These are phyloP conservation scores for Dendrocopos noguchii DNA, from an alignment of 2,113 vertebrate species.

Conservation along the genomic window DNA sequence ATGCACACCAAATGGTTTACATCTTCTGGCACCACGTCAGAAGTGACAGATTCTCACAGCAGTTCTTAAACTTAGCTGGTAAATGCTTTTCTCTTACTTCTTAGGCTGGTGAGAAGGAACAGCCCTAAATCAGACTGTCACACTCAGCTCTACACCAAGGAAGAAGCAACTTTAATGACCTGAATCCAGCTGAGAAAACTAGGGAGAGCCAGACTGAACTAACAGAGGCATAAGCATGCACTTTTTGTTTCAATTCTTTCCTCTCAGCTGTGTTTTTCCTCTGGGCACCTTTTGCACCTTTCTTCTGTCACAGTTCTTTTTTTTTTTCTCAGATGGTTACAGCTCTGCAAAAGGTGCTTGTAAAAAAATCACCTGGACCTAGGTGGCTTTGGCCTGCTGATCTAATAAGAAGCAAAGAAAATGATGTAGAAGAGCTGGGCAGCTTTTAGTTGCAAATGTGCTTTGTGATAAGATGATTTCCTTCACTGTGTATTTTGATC, in stretches of 20 bases:
- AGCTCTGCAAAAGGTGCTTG: background rate
- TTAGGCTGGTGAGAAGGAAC: background rate
- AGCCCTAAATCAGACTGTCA: background rate
- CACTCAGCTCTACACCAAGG: background rate
- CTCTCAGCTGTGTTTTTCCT: background rate
- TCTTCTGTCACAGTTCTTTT: background rate
- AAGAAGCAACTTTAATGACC: background rate
- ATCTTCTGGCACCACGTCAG: background rate
- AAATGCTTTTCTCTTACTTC: background rate
- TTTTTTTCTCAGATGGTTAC: background rate
- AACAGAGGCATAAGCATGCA: background rate
- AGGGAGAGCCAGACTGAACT: background rate
- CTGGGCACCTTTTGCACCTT: fast-evolving
- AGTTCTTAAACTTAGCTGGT: background rate
- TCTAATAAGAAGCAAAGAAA: background rate
- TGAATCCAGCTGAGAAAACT: background rate
- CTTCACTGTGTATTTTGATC: background rate
- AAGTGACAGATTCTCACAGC: background rate
- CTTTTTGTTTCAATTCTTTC: background rate
- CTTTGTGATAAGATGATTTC: background rate
- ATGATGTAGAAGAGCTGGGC: background rate
- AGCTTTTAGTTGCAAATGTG: background rate
- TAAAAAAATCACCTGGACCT: background rate
- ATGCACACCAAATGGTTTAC: background rate
- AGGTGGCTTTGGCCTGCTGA: fast-evolving